These are phyloP conservation scores for Triplophysa rosa DNA, from an alignment of 2,113 vertebrate species.

Conservation along the genomic window DNA sequence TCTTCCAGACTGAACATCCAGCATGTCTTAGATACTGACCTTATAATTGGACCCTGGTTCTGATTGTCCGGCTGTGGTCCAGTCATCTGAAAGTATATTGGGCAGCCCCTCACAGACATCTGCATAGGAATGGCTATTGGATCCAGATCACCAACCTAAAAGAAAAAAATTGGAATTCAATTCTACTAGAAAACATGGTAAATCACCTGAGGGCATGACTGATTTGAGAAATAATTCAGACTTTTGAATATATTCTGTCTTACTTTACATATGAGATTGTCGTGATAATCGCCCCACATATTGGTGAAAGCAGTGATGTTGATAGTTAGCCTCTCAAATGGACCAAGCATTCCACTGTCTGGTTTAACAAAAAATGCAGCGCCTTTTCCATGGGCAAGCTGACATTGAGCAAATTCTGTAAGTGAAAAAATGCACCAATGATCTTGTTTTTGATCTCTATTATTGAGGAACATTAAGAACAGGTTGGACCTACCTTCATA, in stretches of 20 bases:
- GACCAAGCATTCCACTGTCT: slow-evolving; percentile 73
- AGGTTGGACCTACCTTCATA: slow-evolving; percentile 71
- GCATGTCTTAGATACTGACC: slow-evolving; percentile 65
- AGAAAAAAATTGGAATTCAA: neutral
- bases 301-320: slow-evolving; percentile 82
- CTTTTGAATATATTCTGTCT: slow-evolving; percentile 18
- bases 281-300: slow-evolving; percentile 94
- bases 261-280: slow-evolving; percentile 86
- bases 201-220: neutral
- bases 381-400: slow-evolving; percentile 85
- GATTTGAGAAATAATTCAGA: neutral
- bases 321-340: slow-evolving; percentile 78
- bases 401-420: slow-evolving; percentile 76
- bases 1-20: no score
- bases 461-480: neutral
- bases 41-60: slow-evolving; percentile 75
- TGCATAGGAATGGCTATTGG: slow-evolving; percentile 75
- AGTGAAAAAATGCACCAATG: slow-evolving; percentile 21
- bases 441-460: neutral
- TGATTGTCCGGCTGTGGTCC: slow-evolving; percentile 69
- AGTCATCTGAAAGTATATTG: slow-evolving; percentile 84
- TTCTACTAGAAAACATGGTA: neutral
- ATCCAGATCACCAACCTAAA: slow-evolving; percentile 82
- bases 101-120: slow-evolving; percentile 87
- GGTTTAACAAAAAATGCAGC: slow-evolving; percentile 78